Base-by-base conservation (phyloP, 2,797 vertebrate genomes). In the Chromis chromis region DNA sequence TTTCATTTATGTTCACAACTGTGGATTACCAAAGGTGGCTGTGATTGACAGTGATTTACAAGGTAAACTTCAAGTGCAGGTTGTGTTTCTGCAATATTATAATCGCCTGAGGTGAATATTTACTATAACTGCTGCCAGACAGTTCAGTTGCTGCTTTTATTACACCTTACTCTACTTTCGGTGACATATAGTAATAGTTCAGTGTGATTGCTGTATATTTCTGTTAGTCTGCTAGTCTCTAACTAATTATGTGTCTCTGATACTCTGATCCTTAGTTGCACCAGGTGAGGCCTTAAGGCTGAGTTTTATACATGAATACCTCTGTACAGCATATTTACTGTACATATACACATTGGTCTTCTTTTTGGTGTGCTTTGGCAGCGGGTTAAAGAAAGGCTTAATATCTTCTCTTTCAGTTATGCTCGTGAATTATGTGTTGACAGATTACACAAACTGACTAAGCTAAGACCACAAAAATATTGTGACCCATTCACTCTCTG, bases 121-220 rank as follows among this genome's bases (percentile, higher is more conserved):
- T 61, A 59, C 78, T 74, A 7, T 52, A 74, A 53, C 28, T 69
- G 49, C 68, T 75, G 65, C 21, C 65, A 61, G 79, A 79, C 71
- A 56, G 48, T 62, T 90, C 80, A 70, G 76, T 57, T 73, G 61
- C 80, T 72, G 61, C 49, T 86, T 88, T 84, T 69, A 74, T 70
- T 70, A 59, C 57, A 50, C 9, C 65, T 64, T 59, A 65, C 39
- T 64, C 59, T 65, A 56, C 78, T 63, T 70, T 49, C 61, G 31
- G 27, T 75, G 33, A 69, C 53, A 75, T 64, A 21, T 57, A 74
- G 68, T 66, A 76, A 62, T 36, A 52, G 46, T 59, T 52, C 7
- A 21, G 66, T 22, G 6, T 72, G 49, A 74, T 56, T 61, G 49
- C 50, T 66, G 21, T 57, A 22, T 58, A 64, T 79, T 59, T 80